Evolutionary conservation across 2,888 invertebrate genomes (phyloP), one percentile per base, ranked within the genome.

Genomic region (Eretmocerus hayati): DNA sequence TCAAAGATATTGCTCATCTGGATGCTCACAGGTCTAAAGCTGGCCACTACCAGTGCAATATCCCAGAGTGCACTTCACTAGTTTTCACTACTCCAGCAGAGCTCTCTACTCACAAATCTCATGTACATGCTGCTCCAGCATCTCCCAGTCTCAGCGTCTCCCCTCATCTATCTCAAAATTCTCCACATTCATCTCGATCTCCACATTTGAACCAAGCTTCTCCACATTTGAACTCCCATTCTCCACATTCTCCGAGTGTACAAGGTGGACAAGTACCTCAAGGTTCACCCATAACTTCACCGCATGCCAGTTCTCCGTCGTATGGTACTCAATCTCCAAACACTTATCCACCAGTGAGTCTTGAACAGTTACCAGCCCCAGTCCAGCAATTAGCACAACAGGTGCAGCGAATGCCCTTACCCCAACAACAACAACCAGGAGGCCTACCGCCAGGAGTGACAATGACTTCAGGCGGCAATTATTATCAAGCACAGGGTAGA

Each of bases 1-100:
- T 79, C 62, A 78, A 78, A 15, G 76, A 77, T 53, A 68, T 76
- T 36, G 69, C 75, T 1, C 67, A 78, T 23, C 59, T 80, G 31
- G 79, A 80, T 33, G 75, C 77, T 9, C 80, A 80, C 55, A 74
- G 66, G 56, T 72, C 75, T 42, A 71, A 74, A 58, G 76, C 75
- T 5, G 80, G 80, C 1, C 81, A 81, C 62, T 78, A 78, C 46
- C 77, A 75, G 51, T 74, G 74, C 56, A 67, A 63, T 51, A 58
- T 67, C 9, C 62, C 70, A 1, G 73, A 72, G 37, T 74, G 73
- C 48, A 58, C 58, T 3, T 61, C 55, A 42, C 55, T 66, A 15
- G 58, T 71, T 9, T 72, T 72, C 37, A 59, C 60, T 13, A 62
- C 65, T 0, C 54, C 58, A 0, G 42, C 60, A 37, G 69, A 70